Percentiles rank a stretch among this genome's conserved stretches.
phyloP scores from a whole-genome alignment of 2,113 vertebrate genomes.

The Theropithecus gelada region DNA sequence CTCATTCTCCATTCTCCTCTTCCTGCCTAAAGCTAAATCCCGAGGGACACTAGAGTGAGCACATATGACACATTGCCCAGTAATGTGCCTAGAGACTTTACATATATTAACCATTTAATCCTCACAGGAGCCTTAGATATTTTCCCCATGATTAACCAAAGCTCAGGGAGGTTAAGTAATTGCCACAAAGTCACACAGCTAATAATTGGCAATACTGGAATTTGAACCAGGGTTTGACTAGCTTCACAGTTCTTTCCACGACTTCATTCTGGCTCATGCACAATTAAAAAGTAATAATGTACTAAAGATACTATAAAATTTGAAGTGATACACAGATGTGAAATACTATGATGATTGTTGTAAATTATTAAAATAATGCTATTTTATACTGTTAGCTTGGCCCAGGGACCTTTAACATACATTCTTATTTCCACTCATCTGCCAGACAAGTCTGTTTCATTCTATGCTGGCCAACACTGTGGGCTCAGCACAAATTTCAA shows the following conservation, averaged over 20 bases:
- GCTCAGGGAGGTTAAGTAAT: neutral
- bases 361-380: neutral
- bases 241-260: neutral
- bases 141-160: neutral
- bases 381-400: neutral
- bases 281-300: neutral
- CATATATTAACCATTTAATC: neutral
- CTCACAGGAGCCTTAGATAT: neutral
- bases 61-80: neutral
- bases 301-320: neutral
- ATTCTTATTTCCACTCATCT: neutral
- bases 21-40: neutral
- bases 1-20: neutral
- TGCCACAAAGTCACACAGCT: neutral
- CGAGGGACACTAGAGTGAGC: neutral
- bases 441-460: neutral
- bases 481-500: neutral
- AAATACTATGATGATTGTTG: neutral
- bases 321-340: neutral
- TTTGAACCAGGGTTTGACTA: neutral
- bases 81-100: neutral
- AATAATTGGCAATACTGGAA: neutral
- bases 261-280: neutral
- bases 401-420: neutral
- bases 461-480: neutral